Evolutionary conservation across 2,113 vertebrate species (phyloP), one percentile per base, ranked within the genome.

Genomic region (Charina bottae): DNA sequence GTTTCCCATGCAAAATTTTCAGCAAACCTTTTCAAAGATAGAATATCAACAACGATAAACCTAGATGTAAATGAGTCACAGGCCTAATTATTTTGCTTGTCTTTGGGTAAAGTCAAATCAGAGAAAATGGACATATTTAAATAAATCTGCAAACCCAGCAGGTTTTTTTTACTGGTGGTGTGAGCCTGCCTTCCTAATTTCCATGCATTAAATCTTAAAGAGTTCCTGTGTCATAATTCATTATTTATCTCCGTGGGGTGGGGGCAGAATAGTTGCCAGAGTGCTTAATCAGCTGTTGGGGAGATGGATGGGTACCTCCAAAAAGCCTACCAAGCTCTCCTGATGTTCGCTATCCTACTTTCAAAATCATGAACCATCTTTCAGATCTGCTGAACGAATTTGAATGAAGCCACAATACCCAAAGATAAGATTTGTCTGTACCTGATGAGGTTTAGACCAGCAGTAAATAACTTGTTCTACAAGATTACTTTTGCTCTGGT

Each of bases 11-110:
- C 0, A 0, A 85, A 56, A 33, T 89, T 93, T 7, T 0, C n/a
- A 94, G 88, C 87, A 93, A 88, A 93, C 0, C 58, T 68, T 93
- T 53, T 90, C 59, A 0, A 0, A 85, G 62, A 59, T 90, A 7
- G 28, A 85, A n/a, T 37, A 9, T 19, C 37, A 49, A 49, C n/a
- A 46, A 21, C 53, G 6, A 59, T 84, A 15, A 85, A 33, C 42
- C 2, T 17, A n/a, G 42, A 49, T 46, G 23, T 2, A 42, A 15
- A 24, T 19, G 55, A 60, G 24, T 26, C 15, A 4, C 42, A 90
- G 37, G 55, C 24, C 23, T 49, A 83, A 68, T 54, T 4, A 60
- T 60, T 49, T 85, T 26, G 28, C 59, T 85, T 90, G 78, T 37
- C 46, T 56, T 90, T 4, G 23, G 59, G 37, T 17, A 90, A 85